Conservation (phyloP, 2,113 vertebrate genomes). For the Globicephala melas region DNA sequence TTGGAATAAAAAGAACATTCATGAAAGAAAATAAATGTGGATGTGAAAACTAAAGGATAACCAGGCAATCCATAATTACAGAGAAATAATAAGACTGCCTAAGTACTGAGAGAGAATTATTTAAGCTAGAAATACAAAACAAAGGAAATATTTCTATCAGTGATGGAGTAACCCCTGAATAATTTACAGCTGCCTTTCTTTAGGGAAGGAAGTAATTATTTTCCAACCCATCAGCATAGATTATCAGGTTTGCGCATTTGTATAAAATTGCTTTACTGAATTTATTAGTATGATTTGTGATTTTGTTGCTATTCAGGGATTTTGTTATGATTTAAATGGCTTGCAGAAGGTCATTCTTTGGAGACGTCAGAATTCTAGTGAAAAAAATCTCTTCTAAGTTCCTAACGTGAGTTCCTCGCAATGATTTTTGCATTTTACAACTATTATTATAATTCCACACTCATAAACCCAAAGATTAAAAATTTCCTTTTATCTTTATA, state of each 20-base stretch:
- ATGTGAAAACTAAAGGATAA: not conserved
- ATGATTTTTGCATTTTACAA: not conserved
- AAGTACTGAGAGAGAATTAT: not conserved
- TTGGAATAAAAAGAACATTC: not conserved
- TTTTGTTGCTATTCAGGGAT: not conserved
- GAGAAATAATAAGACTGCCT: not conserved
- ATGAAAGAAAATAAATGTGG: not conserved
- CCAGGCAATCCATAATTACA: not conserved
- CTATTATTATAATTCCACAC: not conserved
- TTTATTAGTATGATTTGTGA: slow-evolving; percentile 40
- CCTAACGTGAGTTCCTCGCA: not conserved
- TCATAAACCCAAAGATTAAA: not conserved
- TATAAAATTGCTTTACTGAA: slow-evolving; percentile 43
- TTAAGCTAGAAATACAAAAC: slow-evolving; percentile 23
- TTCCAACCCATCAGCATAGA: slow-evolving; percentile 30
- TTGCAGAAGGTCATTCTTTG: not conserved
- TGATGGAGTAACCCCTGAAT: not conserved
- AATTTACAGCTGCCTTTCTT: slow-evolving; percentile 40
- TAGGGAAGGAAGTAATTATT: slow-evolving; percentile 53
- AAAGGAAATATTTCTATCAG: not conserved
- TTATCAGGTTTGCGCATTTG: slow-evolving; percentile 32
- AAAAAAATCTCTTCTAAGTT: not conserved
- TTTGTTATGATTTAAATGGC: slow-evolving; percentile 29
- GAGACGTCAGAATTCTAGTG: not conserved
- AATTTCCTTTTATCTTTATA: not conserved